phyloP scores from a whole-genome alignment of 2,888 invertebrate species.

The Odontomyia ornata region DNA sequence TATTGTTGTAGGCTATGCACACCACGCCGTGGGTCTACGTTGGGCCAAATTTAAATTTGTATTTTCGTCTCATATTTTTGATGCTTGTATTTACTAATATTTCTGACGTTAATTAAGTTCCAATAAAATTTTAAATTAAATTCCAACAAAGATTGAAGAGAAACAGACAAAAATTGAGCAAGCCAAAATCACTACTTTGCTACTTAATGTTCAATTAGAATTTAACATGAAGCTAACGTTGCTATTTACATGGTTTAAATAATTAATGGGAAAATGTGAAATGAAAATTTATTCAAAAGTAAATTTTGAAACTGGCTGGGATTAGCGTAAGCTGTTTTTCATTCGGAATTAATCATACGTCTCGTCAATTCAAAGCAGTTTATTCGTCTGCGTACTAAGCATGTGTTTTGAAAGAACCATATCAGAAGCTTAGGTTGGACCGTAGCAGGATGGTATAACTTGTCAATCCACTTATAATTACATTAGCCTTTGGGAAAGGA shows the following conservation, averaged over 20 bases:
- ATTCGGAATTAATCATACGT: slow-evolving; percentile 1
- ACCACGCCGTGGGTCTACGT: slow-evolving; percentile 54
- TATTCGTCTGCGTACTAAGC: slow-evolving; percentile 25
- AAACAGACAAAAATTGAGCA: slow-evolving; percentile 23
- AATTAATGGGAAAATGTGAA: not conserved
- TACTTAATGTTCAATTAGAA: not conserved
- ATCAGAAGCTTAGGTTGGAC: slow-evolving; percentile 15
- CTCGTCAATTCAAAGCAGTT: not conserved
- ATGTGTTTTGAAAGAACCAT: not conserved
- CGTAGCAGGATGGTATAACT: slow-evolving; percentile 7
- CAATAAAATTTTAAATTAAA: slow-evolving; percentile 1
- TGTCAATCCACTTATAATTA: not conserved
- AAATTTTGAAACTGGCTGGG: slow-evolving; percentile 51
- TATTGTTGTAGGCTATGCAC: slow-evolving; percentile 49
- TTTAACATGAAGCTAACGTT: not conserved
- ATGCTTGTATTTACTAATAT: slow-evolving; percentile 24
- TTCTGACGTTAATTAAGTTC: not conserved
- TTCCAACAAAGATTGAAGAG: slow-evolving; percentile 10
- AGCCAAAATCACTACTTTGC: slow-evolving; percentile 15
- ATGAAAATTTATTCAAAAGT: slow-evolving; percentile 8
- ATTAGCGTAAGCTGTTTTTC: slow-evolving; percentile 51
- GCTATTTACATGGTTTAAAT: slow-evolving; percentile 19
- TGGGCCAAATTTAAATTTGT: slow-evolving; percentile 51
- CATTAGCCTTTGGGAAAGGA: not conserved
- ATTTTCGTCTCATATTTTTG: slow-evolving; percentile 30